Base-by-base conservation (phyloP, 2,797 vertebrate species). In the Orestias chungarensis region DNA sequence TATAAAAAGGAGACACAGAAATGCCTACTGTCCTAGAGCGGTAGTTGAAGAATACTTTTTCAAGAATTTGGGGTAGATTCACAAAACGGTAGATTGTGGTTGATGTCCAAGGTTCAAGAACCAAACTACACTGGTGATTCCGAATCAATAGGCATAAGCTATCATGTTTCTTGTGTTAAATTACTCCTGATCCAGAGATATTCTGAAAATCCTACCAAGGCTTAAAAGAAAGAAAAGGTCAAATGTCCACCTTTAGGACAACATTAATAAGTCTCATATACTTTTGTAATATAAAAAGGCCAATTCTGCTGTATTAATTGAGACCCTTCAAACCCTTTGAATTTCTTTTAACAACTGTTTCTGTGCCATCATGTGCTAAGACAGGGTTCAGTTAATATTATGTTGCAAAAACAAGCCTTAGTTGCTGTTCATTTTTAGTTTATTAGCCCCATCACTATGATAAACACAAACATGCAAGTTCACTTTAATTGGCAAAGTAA, bases 361-460 rank as follows among this genome's bases (percentile, higher is more conserved):
- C 31, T 62, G 54, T 72, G 66, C 42, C 71, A 25, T 9, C 44
- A 42, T 49, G 9, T 49, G 64, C 18, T 43, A 14, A 80, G 82
- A 88, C 86, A 76, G 84, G 64, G 61, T 54, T 74, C 0, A 40
- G 68, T 81, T 83, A 74, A 79, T 64, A 80, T 40, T 69, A 87
- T 59, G 76, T 47, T 67, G 57, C 47, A 78, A 79, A 69, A 84
- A 83, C 71, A 87, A 85, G 73, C 68, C 73, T 74, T 86, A 83
- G 82, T 83, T 83, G 76, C 25, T 50, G 73, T 71, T 74, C 79
- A 74, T 79, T 84, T 49, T 88, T 66, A 49, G 87, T 91, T 88
- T 87, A 82, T 88, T 86, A 81, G 74, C 72, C 62, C 80, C 76
- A 78, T 85, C 78, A 71, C 61, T 75, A 64, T 75, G 23, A 62